Evolutionary conservation across 2,888 invertebrate genomes (phyloP), one percentile per base, ranked within the genome.

Genomic region (Oligia fasciuncula): DNA sequence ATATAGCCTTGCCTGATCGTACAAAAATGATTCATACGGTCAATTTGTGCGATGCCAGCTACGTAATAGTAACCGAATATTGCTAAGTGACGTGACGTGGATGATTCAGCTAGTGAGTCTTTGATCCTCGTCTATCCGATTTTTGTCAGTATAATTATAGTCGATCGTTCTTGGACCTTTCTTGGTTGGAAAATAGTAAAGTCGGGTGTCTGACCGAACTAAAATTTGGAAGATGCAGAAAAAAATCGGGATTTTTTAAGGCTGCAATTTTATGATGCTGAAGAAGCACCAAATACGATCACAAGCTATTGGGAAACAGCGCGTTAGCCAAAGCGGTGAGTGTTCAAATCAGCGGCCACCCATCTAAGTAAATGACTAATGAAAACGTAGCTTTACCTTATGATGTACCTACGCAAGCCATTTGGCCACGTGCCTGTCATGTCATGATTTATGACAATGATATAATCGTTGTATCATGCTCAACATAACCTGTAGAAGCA

Each of bases 1-100:
- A 62, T 54, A 71, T 83, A 81, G n/a, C 29, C 46, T 13, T 23
- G 84, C 74, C 66, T 73, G 70, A 57, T 35, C 40, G 19, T 68
- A 40, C 40, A 19, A 8, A 19, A 8, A 54, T 79, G 84, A 84
- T 29, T 79, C 79, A 84, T 70, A 57, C 46, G 2, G 14, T 17
- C 13, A 62, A 70, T 77, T 82, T 76, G 2, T 29, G 6, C 14
- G 23, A 11, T n/a, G n/a, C n/a, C 40, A 35, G 14, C 19, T 76
- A 69, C 19, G 19, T n/a, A 60, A 9, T 49, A 29, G n/a, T 14
- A 23, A 54, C 71, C 8, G 14, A 80, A 71, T 65, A 57, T 65
- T 29, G 17, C 4, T 57, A 23, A 23, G 57, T 46, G 46, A 46
- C 46, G 23, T 46, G 46, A 46, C 46, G 46, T 23, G 1, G 57